These are phyloP conservation scores for Tokudaia tokunoshimensis DNA, from an alignment of 2,797 vertebrate species.

Conservation along the genomic window DNA sequence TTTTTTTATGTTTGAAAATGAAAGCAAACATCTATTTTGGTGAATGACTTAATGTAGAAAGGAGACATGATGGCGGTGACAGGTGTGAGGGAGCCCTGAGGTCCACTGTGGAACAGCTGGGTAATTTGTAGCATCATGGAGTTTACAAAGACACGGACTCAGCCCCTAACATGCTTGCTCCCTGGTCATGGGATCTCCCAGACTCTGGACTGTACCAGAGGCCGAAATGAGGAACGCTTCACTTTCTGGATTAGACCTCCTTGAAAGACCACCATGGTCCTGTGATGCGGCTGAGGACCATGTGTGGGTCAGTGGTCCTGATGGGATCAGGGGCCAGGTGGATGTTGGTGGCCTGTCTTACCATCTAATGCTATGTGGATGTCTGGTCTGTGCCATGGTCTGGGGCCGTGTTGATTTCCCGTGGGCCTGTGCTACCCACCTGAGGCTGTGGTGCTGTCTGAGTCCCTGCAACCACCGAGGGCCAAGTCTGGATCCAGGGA, in stretches of 20 bases:
- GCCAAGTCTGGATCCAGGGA: neutral
- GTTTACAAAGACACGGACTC: neutral
- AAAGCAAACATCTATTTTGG: slow-evolving; percentile 40
- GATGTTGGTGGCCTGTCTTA: neutral
- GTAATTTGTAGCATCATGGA: neutral
- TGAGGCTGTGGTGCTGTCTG: neutral
- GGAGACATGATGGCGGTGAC: neutral
- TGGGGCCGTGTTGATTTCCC: neutral
- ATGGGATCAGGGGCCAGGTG: neutral
- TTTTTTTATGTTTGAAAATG: neutral
- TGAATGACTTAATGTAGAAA: slow-evolving; percentile 31
- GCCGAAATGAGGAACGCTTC: neutral
- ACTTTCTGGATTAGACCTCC: neutral
- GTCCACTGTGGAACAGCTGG: neutral
- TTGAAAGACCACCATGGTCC: neutral
- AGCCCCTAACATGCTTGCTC: neutral
- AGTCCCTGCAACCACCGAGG: neutral
- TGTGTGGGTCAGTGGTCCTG: neutral
- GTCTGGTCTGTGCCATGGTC: neutral
- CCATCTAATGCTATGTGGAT: neutral
- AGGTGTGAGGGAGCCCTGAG: neutral
- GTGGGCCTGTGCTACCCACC: neutral
- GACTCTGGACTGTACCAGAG: neutral
- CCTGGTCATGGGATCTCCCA: neutral
- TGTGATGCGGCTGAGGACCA: neutral